Evolutionary conservation across 2,113 vertebrate species (phyloP), one percentile per base, ranked within the genome.

Genomic region (Poicephalus meyeri): DNA sequence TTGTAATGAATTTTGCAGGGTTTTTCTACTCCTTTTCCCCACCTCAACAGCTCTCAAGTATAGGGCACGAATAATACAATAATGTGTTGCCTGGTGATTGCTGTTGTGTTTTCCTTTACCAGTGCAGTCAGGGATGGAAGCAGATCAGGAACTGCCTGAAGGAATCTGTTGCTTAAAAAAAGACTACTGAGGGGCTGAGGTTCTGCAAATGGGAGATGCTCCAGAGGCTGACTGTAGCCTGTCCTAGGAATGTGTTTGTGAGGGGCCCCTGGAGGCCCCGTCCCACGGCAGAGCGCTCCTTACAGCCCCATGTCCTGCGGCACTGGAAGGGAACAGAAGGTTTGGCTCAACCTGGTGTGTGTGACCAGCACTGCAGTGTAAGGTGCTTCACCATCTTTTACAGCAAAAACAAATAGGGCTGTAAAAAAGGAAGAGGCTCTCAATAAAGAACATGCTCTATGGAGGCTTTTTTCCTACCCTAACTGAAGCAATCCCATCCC

Each of bases 51-150:
- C 79, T 72, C 88, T 76, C 68, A 80, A 42, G 50, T 69, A 71
- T 42, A 6, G 87, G 84, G 49, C 89, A 97, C 89, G 91, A 96
- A 97, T 96, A 96, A 96, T 77, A 82, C 78, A 96, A 9, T 23
- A 56, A 55, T 0, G 55, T 76, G 91, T 88, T 95, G 91, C 87
- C 81, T 93, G 95, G 89, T 53, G 94, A 95, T 96, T 31, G 85
- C 87, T 89, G 89, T 66, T 88, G 91, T 95, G 74, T 94, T 95
- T 89, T 82, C 66, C 85, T 80, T 70, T 15, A 24, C 78, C 68
- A 69, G 87, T 3, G 19, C 53, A 82, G 11, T 6, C 71, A 24
- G 80, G 53, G 81, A 89, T 47, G 78, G 91, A 69, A 80, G 80
- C 86, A 71, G 60, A 78, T 33, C 9, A 29, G 10, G 93, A 81